Evolutionary conservation across 2,797 vertebrate genomes (phyloP).

Genomic region (Pangasius mekongensis): DNA sequence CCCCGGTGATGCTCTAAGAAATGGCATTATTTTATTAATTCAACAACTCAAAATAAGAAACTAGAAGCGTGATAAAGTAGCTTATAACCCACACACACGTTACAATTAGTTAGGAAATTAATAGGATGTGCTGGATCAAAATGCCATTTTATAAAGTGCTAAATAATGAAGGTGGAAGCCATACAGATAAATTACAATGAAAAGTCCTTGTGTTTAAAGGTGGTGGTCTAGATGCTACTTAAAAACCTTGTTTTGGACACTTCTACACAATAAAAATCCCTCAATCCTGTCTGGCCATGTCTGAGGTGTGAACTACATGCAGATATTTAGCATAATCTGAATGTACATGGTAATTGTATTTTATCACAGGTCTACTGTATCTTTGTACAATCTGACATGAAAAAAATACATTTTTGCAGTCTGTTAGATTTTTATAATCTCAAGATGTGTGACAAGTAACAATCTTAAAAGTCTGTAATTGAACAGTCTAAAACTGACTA

Average conservation of each 20-base stretch:
- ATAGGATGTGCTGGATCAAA: no score
- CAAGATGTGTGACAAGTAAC: not conserved
- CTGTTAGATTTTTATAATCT: not conserved
- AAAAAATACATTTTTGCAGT: no score
- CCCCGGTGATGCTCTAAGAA: no score
- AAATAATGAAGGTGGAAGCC: not conserved
- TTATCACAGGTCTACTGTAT: not conserved
- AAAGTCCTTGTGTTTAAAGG: not conserved
- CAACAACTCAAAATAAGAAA: no score
- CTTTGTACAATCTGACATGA: not conserved
- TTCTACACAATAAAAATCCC: not conserved
- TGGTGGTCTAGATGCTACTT: not conserved
- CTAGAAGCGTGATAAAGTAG: no score
- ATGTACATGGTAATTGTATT: no score
- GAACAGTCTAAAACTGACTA: not conserved
- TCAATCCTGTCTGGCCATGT: not conserved
- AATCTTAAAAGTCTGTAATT: not conserved
- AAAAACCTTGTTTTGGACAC: not conserved
- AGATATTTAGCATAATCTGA: not conserved
- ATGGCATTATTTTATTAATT: no score
- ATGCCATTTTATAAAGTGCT: not conserved
- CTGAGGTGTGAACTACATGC: not conserved
- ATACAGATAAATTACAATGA: not conserved
- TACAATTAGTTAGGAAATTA: no score
- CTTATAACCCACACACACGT: no score